A percentile compares a stretch with the other conserved stretches of the same genome.
phyloP scores from a whole-genome alignment of 2,797 vertebrate species.

The Discoglossus pictus region DNA sequence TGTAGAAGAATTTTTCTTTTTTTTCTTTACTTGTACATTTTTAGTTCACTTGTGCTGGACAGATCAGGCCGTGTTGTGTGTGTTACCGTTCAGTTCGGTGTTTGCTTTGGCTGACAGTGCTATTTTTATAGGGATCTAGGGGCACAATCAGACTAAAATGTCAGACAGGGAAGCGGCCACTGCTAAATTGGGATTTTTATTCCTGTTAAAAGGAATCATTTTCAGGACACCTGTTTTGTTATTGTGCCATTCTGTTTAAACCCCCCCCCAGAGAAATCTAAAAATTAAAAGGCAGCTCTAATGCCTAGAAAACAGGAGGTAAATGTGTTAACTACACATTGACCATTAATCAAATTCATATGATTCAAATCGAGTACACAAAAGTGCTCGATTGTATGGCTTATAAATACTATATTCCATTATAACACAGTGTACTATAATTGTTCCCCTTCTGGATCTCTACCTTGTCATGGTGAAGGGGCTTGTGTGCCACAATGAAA shows the following conservation, averaged over 20 bases:
- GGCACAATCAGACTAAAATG: conserved; percentile 12
- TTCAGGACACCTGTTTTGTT: conserved; percentile 23
- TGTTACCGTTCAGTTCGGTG: conserved; percentile 46
- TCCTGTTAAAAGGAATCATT: not conserved
- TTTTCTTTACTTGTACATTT: conserved; percentile 49
- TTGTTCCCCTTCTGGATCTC: no score
- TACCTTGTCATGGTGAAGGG: no score
- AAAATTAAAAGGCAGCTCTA: no score
- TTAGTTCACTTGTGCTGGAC: conserved; percentile 55
- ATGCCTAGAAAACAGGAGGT: no score
- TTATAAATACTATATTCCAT: no score
- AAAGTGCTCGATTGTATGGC: no score
- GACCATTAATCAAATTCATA: no score
- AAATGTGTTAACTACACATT: no score
- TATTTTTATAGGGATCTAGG: conserved; percentile 31
- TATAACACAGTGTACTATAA: no score
- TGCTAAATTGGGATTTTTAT: conserved; percentile 20
- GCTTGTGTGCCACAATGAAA: no score
- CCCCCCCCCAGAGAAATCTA: no score
- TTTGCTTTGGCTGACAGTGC: conserved; percentile 53
- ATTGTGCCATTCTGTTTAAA: not conserved
- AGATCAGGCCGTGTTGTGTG: conserved; percentile 47
- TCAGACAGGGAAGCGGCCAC: conserved; percentile 1
- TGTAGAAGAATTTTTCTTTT: conserved; percentile 56
- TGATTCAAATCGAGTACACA: no score